Conservation (phyloP, 2,113 vertebrate genomes). For the Chloroceryle aenea region DNA sequence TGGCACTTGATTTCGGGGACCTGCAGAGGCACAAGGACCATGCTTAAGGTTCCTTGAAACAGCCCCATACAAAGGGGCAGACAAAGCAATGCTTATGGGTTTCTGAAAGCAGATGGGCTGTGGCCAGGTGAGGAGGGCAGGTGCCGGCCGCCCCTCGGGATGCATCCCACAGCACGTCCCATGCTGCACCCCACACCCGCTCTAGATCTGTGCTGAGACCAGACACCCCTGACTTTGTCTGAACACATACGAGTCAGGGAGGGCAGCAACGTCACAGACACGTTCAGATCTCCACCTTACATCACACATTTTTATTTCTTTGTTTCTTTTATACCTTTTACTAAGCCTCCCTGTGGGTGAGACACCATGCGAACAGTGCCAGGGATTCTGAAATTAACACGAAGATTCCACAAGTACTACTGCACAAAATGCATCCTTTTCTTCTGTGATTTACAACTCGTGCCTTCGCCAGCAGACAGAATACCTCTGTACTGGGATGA, state of each 20-base stretch:
- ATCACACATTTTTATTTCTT: background rate
- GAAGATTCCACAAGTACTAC: background rate
- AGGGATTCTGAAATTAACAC: background rate
- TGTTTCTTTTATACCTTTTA: background rate
- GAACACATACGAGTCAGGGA: rapidly evolving
- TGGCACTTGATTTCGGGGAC: rapidly evolving
- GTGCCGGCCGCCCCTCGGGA: rapidly evolving
- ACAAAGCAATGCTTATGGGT: rapidly evolving
- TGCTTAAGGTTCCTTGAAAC: background rate
- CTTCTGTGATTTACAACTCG: background rate
- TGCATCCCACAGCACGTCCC: background rate
- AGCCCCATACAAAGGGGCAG: background rate
- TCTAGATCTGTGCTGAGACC: rapidly evolving
- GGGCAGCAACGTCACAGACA: rapidly evolving
- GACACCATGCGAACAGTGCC: background rate
- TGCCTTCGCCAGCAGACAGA: background rate
- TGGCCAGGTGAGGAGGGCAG: rapidly evolving
- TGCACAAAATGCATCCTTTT: background rate
- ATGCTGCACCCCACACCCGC: background rate
- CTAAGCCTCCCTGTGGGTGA: background rate
- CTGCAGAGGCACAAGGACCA: rapidly evolving
- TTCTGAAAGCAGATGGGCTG: rapidly evolving
- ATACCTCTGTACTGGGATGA: background rate
- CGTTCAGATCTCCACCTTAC: rapidly evolving
- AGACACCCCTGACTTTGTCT: rapidly evolving